These are phyloP conservation scores for Oceanodroma leucorhoa DNA, from an alignment of 2,797 vertebrate genomes.

Conservation along the genomic window DNA sequence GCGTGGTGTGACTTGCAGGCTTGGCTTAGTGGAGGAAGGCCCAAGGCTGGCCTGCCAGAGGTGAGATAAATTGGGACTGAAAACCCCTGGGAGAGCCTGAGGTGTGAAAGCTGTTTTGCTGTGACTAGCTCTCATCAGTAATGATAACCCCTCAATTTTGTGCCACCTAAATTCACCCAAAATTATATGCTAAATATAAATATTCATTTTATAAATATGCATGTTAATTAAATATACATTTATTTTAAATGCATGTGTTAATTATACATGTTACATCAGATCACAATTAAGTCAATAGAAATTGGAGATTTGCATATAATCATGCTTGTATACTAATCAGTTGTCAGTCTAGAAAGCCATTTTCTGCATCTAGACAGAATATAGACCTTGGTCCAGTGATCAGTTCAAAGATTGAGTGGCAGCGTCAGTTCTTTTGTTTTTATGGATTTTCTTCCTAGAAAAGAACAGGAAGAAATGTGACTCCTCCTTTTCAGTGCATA, in stretches of 20 bases:
- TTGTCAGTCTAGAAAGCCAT: constrained; percentile 79
- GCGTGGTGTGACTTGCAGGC: not conserved
- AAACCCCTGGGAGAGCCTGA: constrained; percentile 43
- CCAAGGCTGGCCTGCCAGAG: constrained; percentile 44
- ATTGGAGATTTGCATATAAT: constrained; percentile 85
- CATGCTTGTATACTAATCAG: constrained; percentile 81
- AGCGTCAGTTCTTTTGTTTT: not conserved
- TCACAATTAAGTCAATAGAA: constrained; percentile 86
- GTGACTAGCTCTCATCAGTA: constrained; percentile 64
- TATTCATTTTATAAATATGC: constrained; percentile 86
- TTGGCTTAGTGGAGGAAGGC: constrained; percentile 32
- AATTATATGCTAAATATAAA: constrained; percentile 80
- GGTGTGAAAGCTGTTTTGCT: constrained; percentile 58
- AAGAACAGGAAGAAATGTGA: not conserved
- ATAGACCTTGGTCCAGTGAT: constrained; percentile 27
- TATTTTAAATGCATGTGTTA: constrained; percentile 85
- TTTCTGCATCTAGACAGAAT: constrained; percentile 52
- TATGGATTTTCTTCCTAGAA: not conserved
- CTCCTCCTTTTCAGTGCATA: not conserved
- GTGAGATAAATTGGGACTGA: constrained; percentile 54
- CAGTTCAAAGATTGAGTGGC: not conserved
- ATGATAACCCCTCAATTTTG: constrained; percentile 68
- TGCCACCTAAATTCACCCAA: constrained; percentile 70
- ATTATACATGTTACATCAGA: constrained; percentile 84
- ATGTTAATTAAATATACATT: constrained; percentile 86